Evolutionary conservation across 2,797 vertebrate species (phyloP), one percentile per base, ranked within the genome.

Genomic region (Pipistrellus pipistrellus): DNA sequence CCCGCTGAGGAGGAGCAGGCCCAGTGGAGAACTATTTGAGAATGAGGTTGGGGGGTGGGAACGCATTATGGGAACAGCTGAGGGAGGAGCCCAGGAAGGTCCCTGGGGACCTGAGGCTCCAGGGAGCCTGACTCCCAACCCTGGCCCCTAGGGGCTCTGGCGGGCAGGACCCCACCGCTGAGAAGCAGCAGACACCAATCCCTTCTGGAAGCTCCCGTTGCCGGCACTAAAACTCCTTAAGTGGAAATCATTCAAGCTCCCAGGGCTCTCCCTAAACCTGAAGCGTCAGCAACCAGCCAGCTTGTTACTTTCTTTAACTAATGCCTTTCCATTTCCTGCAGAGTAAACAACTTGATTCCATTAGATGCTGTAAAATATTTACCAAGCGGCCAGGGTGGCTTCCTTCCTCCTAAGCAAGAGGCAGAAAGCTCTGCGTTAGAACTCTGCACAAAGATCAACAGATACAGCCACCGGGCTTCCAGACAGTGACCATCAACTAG

Each of bases 341-440:
- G 96, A 95, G 95, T 93, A 97, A 96, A 96, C 96, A 96, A 95
- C 95, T 86, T 94, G 96, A 96, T 96, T 96, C 95, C 96, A 97
- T 97, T 97, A 97, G 94, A 91, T 57, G 95, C 18, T 93, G 94
- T 97, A 96, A 97, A 97, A 97, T 96, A 97, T 97, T 97, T 97
- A 97, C 96, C 83, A 92, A 87, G 88, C 4, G 0, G 72, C 90
- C 41, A 4, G 89, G 59, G 53, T 20, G 23, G 69, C 91, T 80
- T 93, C 84, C 83, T 91, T 88, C 64, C 71, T 93, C 77, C 46
- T 59, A 6, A 53, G 76, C 78, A 82, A 10, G 7, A 25, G 53
- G 27, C 80, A 62, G 77, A 62, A 48, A 94, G 85, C 44, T 55
- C 48, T 3, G 23, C 71, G 59, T 62, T 6, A 13, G 81, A 77